Conservation (phyloP, 2,113 vertebrate species). For the Bos taurus region DNA sequence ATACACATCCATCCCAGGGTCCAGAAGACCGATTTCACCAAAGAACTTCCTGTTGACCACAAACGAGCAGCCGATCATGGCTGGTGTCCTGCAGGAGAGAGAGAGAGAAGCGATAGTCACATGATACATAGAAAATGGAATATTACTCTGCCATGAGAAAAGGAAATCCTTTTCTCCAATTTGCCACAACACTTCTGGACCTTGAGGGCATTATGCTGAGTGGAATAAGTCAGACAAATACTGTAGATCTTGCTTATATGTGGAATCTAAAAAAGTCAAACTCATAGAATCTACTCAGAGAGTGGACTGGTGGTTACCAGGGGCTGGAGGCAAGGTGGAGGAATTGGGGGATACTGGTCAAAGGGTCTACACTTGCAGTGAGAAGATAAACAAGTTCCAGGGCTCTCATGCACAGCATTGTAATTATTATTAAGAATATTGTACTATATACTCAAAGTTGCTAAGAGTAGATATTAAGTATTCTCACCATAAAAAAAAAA, state of each 20-base stretch:
- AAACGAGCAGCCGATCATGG: conserved; percentile 99
- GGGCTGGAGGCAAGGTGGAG: background rate
- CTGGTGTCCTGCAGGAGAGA: conserved; percentile 86
- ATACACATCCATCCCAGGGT: conserved; percentile 98
- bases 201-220: background rate
- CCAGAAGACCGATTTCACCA: conserved; percentile 93
- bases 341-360: background rate
- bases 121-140: fast-evolving
- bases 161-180: background rate
- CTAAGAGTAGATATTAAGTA: background rate
- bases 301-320: background rate
- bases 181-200: background rate
- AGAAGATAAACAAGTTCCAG: background rate
- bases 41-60: conserved; percentile 95
- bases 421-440: background rate
- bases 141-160: fast-evolving
- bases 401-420: background rate
- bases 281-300: background rate
- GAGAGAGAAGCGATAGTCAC: background rate
- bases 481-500: background rate
- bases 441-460: background rate
- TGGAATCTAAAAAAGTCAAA: background rate
- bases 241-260: background rate
- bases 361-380: background rate
- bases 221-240: background rate